phyloP scores from a whole-genome alignment of 2,113 vertebrate species.

The Ramphastos sulfuratus region DNA sequence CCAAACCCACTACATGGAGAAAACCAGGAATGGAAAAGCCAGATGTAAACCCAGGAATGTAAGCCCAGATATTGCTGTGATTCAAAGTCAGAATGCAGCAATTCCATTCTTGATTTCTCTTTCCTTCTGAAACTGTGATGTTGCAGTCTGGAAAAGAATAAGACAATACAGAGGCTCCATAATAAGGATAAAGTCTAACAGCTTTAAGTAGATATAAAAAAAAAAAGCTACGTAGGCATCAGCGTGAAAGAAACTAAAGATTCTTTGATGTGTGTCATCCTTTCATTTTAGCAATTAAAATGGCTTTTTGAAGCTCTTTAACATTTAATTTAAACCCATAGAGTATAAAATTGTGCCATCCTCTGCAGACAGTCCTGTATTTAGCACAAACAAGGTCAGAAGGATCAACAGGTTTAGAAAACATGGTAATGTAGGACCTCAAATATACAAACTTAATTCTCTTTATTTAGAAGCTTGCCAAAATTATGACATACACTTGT shows the following conservation, averaged over 20 bases:
- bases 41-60: too few species aligned
- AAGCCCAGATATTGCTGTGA: neutral
- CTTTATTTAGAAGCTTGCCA: conserved; percentile 43
- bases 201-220: conserved; percentile 48
- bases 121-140: conserved; percentile 7
- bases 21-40: neutral
- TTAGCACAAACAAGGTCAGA: conserved; percentile 64
- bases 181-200: conserved; percentile 46
- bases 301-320: conserved; percentile 71
- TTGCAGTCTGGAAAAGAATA: neutral
- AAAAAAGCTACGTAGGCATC: conserved; percentile 54
- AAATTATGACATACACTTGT: neutral
- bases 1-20: neutral
- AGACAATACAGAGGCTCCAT: neutral
- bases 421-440: conserved; percentile 56
- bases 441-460: conserved; percentile 40
- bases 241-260: conserved; percentile 51
- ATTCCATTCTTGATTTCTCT: neutral
- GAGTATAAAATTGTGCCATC: conserved; percentile 66
- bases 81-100: neutral
- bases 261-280: conserved; percentile 71
- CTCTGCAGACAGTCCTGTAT: conserved; percentile 62
- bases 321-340: conserved; percentile 68
- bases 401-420: conserved; percentile 65
- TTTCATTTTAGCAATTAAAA: conserved; percentile 76